phyloP scores from a whole-genome alignment of 2,888 invertebrate species.

The Metellina segmentata region DNA sequence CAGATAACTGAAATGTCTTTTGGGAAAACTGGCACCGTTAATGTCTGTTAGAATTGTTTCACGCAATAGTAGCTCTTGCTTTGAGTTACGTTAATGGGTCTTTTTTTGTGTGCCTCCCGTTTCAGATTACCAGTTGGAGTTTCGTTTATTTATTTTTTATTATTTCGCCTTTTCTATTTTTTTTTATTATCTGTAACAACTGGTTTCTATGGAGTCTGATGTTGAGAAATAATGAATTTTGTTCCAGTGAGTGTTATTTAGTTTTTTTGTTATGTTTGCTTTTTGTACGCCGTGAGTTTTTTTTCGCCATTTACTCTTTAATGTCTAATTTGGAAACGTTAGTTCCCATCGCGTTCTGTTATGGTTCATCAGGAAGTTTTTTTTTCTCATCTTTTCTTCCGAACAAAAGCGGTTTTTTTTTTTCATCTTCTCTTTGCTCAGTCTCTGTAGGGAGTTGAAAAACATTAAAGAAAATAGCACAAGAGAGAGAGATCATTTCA shows the following conservation, averaged over 20 bases:
- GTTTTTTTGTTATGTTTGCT: not conserved
- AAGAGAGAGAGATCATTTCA: not conserved
- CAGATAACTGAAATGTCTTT: slow-evolving; percentile 69
- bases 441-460: not conserved
- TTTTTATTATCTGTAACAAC: slow-evolving; percentile 62
- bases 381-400: slow-evolving; percentile 3
- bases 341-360: slow-evolving; percentile 42
- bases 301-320: slow-evolving; percentile 50
- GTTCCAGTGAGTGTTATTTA: not conserved
- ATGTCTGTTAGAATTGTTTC: slow-evolving; percentile 72
- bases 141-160: slow-evolving; percentile 35
- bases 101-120: slow-evolving; percentile 22
- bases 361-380: slow-evolving; percentile 29
- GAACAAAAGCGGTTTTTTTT: not conserved
- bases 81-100: slow-evolving; percentile 60
- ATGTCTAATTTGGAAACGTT: slow-evolving; percentile 68
- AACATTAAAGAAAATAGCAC: not conserved
- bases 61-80: slow-evolving; percentile 57
- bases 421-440: not conserved
- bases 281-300: slow-evolving; percentile 17
- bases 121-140: slow-evolving; percentile 46
- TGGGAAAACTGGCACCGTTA: slow-evolving; percentile 55
- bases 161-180: not conserved
- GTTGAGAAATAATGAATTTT: slow-evolving; percentile 73
- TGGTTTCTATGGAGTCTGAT: slow-evolving; percentile 62